Percentiles rank a stretch among this genome's conserved stretches.
Evolutionary conservation across 2,797 vertebrate species (phyloP).

Genomic region (Rhynchonycteris naso): DNA sequence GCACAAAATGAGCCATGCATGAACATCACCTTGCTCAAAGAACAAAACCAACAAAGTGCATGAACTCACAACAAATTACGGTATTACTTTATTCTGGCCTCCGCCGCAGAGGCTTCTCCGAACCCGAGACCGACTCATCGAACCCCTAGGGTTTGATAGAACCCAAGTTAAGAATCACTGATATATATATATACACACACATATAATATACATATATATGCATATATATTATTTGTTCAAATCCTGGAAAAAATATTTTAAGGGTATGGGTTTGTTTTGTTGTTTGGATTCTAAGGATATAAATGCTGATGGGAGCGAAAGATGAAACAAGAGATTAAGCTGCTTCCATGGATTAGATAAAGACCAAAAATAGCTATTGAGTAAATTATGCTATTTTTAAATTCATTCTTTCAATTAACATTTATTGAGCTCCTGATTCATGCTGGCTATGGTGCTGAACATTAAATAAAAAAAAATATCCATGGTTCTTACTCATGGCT

Average conservation of each 20-base stretch:
- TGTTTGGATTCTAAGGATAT: constrained; percentile 37
- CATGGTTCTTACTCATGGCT: not conserved
- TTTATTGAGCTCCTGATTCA: not conserved
- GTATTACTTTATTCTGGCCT: too few species aligned
- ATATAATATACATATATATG: not conserved
- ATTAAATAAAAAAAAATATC: not conserved
- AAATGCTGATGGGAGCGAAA: not conserved
- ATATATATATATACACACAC: not conserved
- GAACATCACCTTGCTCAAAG: too few species aligned
- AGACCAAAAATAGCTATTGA: not conserved
- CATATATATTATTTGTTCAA: not conserved
- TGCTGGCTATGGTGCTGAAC: not conserved
- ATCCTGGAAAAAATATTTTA: not conserved
- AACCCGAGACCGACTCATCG: too few species aligned
- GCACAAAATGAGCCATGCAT: too few species aligned
- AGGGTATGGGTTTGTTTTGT: not conserved
- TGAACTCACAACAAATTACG: too few species aligned
- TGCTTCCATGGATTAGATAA: constrained; percentile 51
- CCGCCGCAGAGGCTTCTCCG: too few species aligned
- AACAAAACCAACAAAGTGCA: too few species aligned
- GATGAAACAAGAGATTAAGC: not conserved
- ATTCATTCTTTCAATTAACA: not conserved
- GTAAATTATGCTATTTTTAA: not conserved
- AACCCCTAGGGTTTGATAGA: too few species aligned
- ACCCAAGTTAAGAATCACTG: too few species aligned